Evolutionary conservation across 2,797 vertebrate genomes (phyloP).

Genomic region (Scyliorhinus canicula): DNA sequence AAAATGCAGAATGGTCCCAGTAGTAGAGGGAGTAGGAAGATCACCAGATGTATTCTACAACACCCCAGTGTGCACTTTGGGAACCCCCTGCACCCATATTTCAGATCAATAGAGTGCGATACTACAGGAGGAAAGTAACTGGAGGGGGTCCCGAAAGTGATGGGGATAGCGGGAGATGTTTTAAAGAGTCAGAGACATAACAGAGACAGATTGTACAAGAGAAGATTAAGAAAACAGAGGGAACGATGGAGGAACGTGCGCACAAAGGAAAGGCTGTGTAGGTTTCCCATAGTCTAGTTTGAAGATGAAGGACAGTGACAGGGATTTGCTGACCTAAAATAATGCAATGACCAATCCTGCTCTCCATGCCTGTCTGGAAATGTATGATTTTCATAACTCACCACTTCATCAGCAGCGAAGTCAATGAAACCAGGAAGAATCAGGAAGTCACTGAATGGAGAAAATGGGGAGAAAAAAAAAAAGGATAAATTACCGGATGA

Average conservation of each 20-base stretch:
- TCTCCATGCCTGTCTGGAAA: neutral
- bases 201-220: neutral
- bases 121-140: neutral
- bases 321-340: neutral
- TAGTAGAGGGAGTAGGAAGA: neutral
- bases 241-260: neutral
- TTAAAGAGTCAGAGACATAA: too few species aligned
- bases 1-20: neutral
- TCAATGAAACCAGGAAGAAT: constrained; percentile 93
- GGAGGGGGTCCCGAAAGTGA: too few species aligned
- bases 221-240: neutral
- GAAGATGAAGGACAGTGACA: neutral
- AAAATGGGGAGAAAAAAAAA: neutral
- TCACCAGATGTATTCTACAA: neutral
- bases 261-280: neutral
- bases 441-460: constrained; percentile 77
- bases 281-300: neutral
- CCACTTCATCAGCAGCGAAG: constrained; percentile 89
- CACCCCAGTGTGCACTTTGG: too few species aligned
- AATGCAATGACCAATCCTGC: neutral
- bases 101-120: neutral
- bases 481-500: neutral
- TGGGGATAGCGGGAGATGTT: neutral
- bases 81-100: neutral
- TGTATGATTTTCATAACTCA: constrained; percentile 54